Evolutionary conservation across 2,113 vertebrate genomes (phyloP).

Genomic region (Halichoeres trimaculatus): DNA sequence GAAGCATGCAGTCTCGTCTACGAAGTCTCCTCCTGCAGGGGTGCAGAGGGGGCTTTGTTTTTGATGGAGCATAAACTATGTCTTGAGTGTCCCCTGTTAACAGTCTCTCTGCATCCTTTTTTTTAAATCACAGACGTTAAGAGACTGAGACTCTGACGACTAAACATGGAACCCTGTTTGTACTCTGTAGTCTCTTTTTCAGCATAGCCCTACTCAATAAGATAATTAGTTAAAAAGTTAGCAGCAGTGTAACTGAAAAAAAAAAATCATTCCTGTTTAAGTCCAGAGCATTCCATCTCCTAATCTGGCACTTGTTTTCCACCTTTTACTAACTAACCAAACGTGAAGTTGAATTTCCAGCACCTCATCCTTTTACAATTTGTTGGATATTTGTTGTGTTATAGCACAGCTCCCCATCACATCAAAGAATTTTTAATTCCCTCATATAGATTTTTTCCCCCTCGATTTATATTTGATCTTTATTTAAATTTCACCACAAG

Average conservation of each 20-base stretch:
- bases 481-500: conserved; percentile 23
- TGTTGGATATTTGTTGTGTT: conserved; percentile 32
- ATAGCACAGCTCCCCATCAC: conserved; percentile 30
- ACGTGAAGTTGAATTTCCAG: conserved; percentile 45
- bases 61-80: conserved; percentile 40
- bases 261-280: conserved; percentile 76
- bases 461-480: conserved; percentile 21
- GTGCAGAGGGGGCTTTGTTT: conserved; percentile 37
- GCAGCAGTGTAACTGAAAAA: conserved; percentile 48
- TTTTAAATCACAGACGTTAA: conserved; percentile 30
- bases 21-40: conserved; percentile 36
- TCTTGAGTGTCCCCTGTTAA: conserved; percentile 39
- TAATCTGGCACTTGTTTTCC: conserved; percentile 57
- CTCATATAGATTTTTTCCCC: background rate
- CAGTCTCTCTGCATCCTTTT: conserved; percentile 28
- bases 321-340: conserved; percentile 43
- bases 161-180: conserved; percentile 42
- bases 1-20: conserved; percentile 62
- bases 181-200: conserved; percentile 48
- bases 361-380: conserved; percentile 42
- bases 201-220: conserved; percentile 47
- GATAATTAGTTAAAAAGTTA: conserved; percentile 45
- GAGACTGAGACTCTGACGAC: conserved; percentile 44
- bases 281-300: conserved; percentile 77
- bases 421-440: conserved; percentile 22